Evolutionary conservation across 2,797 vertebrate species (phyloP).

Genomic region (Pteropus rufus): DNA sequence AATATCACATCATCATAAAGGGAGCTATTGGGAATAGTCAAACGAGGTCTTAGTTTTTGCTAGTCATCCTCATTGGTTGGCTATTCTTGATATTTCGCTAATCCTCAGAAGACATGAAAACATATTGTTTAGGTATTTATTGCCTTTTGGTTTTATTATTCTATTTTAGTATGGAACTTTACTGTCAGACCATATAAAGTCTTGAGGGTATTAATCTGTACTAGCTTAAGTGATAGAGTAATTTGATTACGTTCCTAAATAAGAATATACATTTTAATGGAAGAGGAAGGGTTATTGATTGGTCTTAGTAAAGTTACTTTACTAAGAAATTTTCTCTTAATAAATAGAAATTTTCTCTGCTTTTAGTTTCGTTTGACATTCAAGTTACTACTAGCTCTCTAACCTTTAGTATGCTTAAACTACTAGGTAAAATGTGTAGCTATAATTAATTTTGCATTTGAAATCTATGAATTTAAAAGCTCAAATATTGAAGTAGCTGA

Average conservation of each 20-base stretch:
- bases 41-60: background rate
- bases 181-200: background rate
- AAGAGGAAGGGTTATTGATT: background rate
- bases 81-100: background rate
- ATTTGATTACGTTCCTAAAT: background rate
- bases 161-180: background rate
- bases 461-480: constrained; percentile 8
- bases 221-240: background rate
- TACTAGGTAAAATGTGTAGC: background rate
- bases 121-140: background rate
- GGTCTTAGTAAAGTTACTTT: background rate
- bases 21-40: background rate
- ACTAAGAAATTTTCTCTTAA: too few relatives aligned
- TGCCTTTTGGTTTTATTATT: background rate
- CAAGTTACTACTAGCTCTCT: background rate
- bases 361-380: background rate
- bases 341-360: background rate
- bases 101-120: background rate
- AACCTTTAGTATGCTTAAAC: background rate
- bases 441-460: background rate
- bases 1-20: background rate
- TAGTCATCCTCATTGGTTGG: background rate
- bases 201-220: background rate
- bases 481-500: background rate
- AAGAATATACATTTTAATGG: background rate